Percentiles rank a stretch among this genome's conserved stretches.
These are phyloP conservation scores for Nycticorax nycticorax DNA, from an alignment of 2,113 vertebrate genomes.

Conservation along the genomic window DNA sequence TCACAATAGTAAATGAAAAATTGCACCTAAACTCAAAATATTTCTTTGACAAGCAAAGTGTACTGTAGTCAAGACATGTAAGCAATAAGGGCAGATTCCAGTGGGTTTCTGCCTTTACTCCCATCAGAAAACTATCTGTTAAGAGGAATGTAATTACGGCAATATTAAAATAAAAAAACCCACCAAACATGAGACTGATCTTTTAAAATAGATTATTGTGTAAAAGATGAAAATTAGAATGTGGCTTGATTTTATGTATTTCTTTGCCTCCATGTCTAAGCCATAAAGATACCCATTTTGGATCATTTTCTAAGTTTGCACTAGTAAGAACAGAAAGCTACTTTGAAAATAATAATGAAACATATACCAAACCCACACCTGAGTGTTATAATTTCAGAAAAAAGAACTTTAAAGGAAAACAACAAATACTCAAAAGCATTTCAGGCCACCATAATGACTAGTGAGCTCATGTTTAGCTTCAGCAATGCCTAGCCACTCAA, in stretches of 20 bases:
- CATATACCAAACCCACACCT: neutral
- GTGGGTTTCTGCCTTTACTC: neutral
- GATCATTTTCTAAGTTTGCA: neutral
- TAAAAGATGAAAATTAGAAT: neutral
- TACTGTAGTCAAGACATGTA: neutral
- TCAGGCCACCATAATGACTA: neutral
- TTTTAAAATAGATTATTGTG: neutral
- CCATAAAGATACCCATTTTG: neutral
- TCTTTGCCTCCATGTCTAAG: neutral
- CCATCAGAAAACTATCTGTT: neutral
- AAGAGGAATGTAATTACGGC: constrained; percentile 14
- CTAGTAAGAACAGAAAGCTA: neutral
- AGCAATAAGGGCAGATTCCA: neutral
- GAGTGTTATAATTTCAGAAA: neutral
- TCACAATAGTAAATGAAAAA: neutral
- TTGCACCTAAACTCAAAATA: neutral
- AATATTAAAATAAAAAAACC: constrained; percentile 8
- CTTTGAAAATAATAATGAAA: neutral
- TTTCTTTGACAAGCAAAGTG: neutral
- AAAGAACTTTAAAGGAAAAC: neutral
- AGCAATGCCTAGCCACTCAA: neutral
- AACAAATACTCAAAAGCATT: neutral
- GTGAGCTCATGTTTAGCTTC: neutral
- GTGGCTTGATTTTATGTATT: neutral
- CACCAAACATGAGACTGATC: neutral